Evolutionary conservation across 2,113 vertebrate genomes (phyloP).

Genomic region (Mesitornis unicolor): DNA sequence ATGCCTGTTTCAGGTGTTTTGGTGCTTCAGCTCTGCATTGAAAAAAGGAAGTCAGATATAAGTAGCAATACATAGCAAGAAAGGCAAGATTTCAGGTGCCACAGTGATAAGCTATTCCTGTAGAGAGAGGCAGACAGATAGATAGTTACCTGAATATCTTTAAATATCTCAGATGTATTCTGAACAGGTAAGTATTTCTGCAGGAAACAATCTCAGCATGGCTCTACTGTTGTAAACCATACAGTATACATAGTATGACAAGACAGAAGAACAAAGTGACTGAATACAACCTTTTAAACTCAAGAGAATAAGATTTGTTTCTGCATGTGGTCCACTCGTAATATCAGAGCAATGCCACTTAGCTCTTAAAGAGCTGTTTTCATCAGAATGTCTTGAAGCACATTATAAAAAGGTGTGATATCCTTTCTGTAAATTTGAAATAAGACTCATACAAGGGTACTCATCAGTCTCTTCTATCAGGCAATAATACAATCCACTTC

Average conservation of each 20-base stretch:
- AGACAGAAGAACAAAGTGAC: background rate
- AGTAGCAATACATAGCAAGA: background rate
- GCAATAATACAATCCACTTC: background rate
- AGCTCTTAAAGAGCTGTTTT: background rate
- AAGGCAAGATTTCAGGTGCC: background rate
- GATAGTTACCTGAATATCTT: background rate
- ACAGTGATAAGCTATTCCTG: background rate
- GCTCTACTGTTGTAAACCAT: background rate
- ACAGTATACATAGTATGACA: background rate
- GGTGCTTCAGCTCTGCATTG: background rate
- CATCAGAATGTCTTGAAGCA: background rate
- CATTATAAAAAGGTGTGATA: background rate
- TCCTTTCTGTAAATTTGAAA: background rate
- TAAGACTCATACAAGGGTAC: background rate
- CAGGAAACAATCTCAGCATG: background rate
- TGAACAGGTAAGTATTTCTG: background rate
- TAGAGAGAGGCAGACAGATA: background rate
- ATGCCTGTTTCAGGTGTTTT: background rate
- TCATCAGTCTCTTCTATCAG: background rate
- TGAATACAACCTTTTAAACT: background rate
- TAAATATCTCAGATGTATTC: background rate
- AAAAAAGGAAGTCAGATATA: background rate
- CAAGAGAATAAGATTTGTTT: background rate
- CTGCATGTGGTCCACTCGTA: slow-evolving; percentile 30
- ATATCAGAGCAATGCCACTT: background rate